Conservation (phyloP, 2,888 invertebrate genomes). For the Drosophila peninsularis region DNA sequence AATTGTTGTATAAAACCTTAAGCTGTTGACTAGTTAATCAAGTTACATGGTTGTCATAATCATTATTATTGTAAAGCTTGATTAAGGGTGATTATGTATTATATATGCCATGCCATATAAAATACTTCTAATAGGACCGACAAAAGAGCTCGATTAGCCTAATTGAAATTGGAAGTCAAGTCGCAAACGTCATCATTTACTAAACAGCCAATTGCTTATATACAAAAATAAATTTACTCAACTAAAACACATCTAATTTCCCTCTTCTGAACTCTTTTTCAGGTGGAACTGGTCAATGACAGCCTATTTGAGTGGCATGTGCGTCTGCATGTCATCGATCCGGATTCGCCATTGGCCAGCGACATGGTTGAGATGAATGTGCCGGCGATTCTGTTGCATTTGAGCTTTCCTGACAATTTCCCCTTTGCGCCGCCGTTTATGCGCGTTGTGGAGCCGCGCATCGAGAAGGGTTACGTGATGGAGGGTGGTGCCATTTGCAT, state of each 20-base stretch:
- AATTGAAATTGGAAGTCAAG: background rate
- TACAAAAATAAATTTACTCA: background rate
- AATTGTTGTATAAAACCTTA: background rate
- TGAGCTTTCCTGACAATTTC: conserved; percentile 94
- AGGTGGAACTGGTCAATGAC: conserved; percentile 93
- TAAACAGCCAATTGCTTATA: background rate
- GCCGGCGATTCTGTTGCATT: conserved; percentile 90
- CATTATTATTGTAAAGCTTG: background rate
- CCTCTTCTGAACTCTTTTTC: conserved; percentile 13
- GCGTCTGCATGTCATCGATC: conserved; percentile 91
- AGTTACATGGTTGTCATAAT: background rate
- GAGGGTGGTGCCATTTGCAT: conserved; percentile 96
- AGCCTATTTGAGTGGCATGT: conserved; percentile 96
- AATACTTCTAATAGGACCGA: too few relatives aligned
- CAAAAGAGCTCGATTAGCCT: too few relatives aligned
- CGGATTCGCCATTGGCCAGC: conserved; percentile 92
- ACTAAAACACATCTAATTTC: background rate
- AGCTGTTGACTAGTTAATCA: background rate
- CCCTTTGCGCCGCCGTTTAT: conserved; percentile 95
- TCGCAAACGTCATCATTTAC: background rate
- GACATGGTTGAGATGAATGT: conserved; percentile 92
- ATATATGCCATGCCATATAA: background rate
- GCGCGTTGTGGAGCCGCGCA: conserved; percentile 91
- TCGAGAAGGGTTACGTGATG: conserved; percentile 95
- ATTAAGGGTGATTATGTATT: background rate